Percentiles rank a stretch among this genome's conserved stretches.
Evolutionary conservation across 2,797 vertebrate genomes (phyloP).

Genomic region (Harpagifer antarcticus): DNA sequence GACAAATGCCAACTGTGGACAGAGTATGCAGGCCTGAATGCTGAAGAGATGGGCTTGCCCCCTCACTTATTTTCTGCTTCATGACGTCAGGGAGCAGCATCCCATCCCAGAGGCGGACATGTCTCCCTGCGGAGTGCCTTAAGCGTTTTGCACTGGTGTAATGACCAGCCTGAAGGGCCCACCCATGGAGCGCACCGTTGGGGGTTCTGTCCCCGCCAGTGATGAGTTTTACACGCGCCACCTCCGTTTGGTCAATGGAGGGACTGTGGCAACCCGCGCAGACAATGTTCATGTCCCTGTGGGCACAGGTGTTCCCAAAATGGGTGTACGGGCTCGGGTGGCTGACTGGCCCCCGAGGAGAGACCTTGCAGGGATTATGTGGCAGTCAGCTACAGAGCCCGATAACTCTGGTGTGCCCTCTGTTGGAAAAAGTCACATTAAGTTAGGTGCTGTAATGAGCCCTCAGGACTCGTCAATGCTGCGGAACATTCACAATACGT

Average conservation of each 20-base stretch:
- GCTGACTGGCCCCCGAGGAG: conserved; percentile 98
- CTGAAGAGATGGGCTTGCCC: conserved; percentile 43
- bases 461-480: conserved; percentile 95
- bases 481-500: conserved; percentile 94
- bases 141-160: conserved; percentile 82
- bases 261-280: conserved; percentile 82
- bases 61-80: conserved; percentile 10
- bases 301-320: conserved; percentile 94
- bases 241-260: conserved; percentile 92
- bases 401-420: conserved; percentile 64
- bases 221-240: conserved; percentile 96
- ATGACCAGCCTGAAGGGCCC: conserved; percentile 96
- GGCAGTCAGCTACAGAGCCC: conserved; percentile 70
- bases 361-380: conserved; percentile 78
- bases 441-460: conserved; percentile 89
- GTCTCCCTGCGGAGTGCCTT: conserved; percentile 83
- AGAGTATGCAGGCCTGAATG: conserved; percentile 57
- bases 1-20: conserved; percentile 34
- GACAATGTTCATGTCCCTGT: conserved; percentile 90
- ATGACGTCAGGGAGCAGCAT: conserved; percentile 63
- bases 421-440: conserved; percentile 90
- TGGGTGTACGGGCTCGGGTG: conserved; percentile 97
- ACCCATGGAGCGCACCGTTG: conserved; percentile 92
- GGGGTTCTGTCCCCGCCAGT: conserved; percentile 89
- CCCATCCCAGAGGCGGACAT: conserved; percentile 66